Evolutionary conservation across 2,888 invertebrate species (phyloP).

Genomic region (Leucoma salicis): DNA sequence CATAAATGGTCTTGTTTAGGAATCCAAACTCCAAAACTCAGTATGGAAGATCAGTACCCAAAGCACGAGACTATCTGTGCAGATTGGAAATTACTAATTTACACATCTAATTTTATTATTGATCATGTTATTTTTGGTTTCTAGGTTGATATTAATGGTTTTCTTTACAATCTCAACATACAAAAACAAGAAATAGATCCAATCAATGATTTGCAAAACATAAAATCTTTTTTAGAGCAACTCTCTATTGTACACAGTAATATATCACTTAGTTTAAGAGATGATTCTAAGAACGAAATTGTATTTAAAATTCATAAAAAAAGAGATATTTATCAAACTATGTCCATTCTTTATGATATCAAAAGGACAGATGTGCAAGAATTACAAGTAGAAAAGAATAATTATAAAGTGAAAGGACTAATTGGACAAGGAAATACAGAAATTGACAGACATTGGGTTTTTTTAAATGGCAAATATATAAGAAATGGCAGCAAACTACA

Average conservation of each 20-base stretch:
- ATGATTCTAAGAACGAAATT: slow-evolving; percentile 83
- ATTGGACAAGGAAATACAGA: slow-evolving; percentile 65
- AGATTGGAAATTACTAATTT: too few species aligned
- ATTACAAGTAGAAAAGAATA: slow-evolving; percentile 61
- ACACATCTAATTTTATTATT: too few species aligned
- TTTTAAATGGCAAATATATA: slow-evolving; percentile 84
- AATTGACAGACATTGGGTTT: slow-evolving; percentile 77
- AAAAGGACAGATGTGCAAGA: slow-evolving; percentile 60
- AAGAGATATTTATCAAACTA: slow-evolving; percentile 75
- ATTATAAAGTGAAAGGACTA: slow-evolving; percentile 80
- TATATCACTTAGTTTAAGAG: slow-evolving; percentile 86
- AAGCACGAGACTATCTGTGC: too few species aligned
- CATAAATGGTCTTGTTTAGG: too few species aligned
- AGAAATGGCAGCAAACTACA: slow-evolving; percentile 64
- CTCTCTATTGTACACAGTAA: slow-evolving; percentile 85
- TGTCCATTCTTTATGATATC: slow-evolving; percentile 58
- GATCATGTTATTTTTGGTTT: slow-evolving; percentile 22
- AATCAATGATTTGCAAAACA: slow-evolving; percentile 80
- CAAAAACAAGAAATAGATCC: slow-evolving; percentile 78
- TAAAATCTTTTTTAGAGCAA: slow-evolving; percentile 82
- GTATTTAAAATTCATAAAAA: slow-evolving; percentile 83
- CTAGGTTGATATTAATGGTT: slow-evolving; percentile 84
- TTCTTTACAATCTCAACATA: slow-evolving; percentile 84
- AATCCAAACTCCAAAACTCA: too few species aligned
- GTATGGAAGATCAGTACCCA: too few species aligned